Evolutionary conservation across 2,888 invertebrate genomes (phyloP).

Genomic region (Liodrosophila aerea): DNA sequence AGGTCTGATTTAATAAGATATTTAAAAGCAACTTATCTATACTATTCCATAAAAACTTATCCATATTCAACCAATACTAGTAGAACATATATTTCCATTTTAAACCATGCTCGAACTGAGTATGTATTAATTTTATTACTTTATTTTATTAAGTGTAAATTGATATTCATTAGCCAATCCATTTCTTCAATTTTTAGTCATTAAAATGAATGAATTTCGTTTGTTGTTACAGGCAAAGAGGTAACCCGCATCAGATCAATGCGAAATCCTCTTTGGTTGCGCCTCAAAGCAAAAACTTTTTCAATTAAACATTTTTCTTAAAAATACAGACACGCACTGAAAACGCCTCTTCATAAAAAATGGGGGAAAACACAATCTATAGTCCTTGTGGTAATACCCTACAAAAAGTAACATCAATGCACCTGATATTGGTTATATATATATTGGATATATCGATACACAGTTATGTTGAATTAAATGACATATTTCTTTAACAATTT

Average conservation of each 20-base stretch:
- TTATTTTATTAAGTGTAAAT: neutral
- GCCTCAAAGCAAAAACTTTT: conserved; percentile 67
- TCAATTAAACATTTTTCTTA: conserved; percentile 70
- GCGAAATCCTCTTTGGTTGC: conserved; percentile 36
- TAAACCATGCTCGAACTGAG: too few species aligned
- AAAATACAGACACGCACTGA: conserved; percentile 43
- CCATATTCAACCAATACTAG: too few species aligned
- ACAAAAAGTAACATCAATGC: too few species aligned
- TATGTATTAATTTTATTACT: neutral
- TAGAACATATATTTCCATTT: too few species aligned
- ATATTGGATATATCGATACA: too few species aligned
- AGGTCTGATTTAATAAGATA: too few species aligned
- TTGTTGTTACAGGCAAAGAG: neutral
- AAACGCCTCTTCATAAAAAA: conserved; percentile 25
- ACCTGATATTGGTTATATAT: too few species aligned
- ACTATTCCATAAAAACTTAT: too few species aligned
- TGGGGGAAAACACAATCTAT: conserved; percentile 9
- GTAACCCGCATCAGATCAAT: conserved; percentile 46
- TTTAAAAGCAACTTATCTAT: too few species aligned
- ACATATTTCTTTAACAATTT: too few species aligned
- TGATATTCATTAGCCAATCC: conserved; percentile 6
- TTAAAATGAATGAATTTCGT: conserved; percentile 26
- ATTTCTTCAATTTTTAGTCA: conserved; percentile 22
- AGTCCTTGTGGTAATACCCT: conserved; percentile 3
- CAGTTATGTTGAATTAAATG: too few species aligned